Evolutionary conservation across 1,140 invertebrate genomes (phyloP), one percentile per base, ranked within the genome.

Genomic region (Lepidurus couesii): DNA sequence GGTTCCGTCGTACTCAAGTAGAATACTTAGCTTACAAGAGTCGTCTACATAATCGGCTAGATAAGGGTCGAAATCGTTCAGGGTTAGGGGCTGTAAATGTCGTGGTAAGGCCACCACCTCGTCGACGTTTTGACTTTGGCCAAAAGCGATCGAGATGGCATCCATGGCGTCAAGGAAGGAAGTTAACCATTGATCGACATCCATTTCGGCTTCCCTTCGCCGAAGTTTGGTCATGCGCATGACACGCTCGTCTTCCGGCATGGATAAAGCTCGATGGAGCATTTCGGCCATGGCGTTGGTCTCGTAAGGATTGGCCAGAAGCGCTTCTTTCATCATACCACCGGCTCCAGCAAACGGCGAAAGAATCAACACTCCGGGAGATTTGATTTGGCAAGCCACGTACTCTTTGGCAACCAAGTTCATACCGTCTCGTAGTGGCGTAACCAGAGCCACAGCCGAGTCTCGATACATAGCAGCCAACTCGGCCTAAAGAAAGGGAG

Each of bases 341-440:
- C 82, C 84, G 44, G 85, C 85, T 21, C 85, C 85, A 75, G 86
- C 85, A 80, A 87, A 86, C 34, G 84, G 84, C 75, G 83, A 84
- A 5, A 87, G 81, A 47, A 87, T 82, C 7, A 87, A 81, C 7
- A 87, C 86, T n/a, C 86, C 86, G 13, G 85, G 84, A 21, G 80
- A 82, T 5, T 84, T 81, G 43, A 83, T 84, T 80, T 86, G 85
- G 79, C 86, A 86, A 7, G 86, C 86, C 10, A 87, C 85, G 78
- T 84, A 87, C 78, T 87, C 86, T 80, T 87, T 87, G 13, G 86
- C 86, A 6, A 87, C 86, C n/a, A 87, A 80, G 79, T 87, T 87
- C 86, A 87, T 87, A 9, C 86, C 86, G 81, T 87, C 86, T 42
- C 85, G 79, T 11, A 86, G 82, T n/a, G 86, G 85, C 2, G 86